A percentile compares a stretch with the other conserved stretches of the same genome.
phyloP scores from a whole-genome alignment of 2,888 invertebrate species.

The Lutraria lutraria region DNA sequence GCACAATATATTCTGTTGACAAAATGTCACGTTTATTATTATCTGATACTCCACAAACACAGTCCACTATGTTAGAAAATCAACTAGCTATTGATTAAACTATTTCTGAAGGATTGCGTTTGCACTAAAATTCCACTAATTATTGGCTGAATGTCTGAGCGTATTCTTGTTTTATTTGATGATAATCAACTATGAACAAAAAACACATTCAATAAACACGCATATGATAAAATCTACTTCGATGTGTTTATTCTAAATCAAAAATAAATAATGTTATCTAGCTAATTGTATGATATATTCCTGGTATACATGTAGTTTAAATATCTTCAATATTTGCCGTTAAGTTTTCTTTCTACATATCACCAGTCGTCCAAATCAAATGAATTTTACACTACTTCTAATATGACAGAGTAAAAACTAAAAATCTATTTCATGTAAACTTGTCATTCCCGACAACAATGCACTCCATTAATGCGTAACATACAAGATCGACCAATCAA shows the following conservation, averaged over 20 bases:
- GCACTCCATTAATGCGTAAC: constrained; percentile 69
- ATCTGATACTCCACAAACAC: neutral
- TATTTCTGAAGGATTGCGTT: neutral
- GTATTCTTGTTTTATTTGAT: neutral
- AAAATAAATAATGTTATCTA: constrained; percentile 18
- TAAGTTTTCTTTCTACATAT: constrained; percentile 19
- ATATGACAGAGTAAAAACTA: constrained; percentile 46
- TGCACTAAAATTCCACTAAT: constrained; percentile 14
- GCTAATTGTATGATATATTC: constrained; percentile 18
- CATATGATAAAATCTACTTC: constrained; percentile 18
- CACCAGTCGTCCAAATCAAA: constrained; percentile 37
- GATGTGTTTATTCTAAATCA: neutral
- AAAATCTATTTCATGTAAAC: constrained; percentile 45
- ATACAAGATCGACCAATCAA: constrained; percentile 65
- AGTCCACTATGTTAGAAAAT: neutral
- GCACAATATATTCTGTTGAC: neutral
- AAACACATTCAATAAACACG: neutral
- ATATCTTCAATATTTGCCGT: neutral
- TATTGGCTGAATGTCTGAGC: neutral
- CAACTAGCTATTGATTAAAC: constrained; percentile 4
- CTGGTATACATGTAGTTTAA: constrained; percentile 19
- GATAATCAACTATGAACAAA: constrained; percentile 2
- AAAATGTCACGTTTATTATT: neutral
- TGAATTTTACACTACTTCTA: constrained; percentile 51
- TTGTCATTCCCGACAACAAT: constrained; percentile 62